phyloP scores from a whole-genome alignment of 1,140 invertebrate genomes.

The Papilio glaucus region DNA sequence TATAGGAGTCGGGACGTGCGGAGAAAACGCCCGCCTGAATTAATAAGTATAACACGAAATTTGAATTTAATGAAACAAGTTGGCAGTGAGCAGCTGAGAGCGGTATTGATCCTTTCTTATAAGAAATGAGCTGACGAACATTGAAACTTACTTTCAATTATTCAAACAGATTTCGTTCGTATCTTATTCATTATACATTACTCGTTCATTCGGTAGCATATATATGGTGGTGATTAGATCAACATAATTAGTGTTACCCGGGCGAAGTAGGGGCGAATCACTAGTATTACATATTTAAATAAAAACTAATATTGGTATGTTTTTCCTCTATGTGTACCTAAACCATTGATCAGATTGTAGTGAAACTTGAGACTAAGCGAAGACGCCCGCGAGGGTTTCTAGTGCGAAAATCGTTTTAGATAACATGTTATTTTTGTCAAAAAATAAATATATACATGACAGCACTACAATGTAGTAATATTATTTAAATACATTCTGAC shows the following conservation, averaged over 20 bases:
- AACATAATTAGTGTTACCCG: too few relatives aligned
- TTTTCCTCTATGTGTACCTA: too few relatives aligned
- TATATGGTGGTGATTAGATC: too few relatives aligned
- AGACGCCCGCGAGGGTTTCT: too few relatives aligned
- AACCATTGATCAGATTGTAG: too few relatives aligned
- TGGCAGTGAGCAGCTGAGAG: slow-evolving; percentile 74
- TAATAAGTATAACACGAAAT: slow-evolving; percentile 84
- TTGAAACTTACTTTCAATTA: slow-evolving; percentile 40
- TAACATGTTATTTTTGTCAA: too few relatives aligned
- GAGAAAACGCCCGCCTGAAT: slow-evolving; percentile 75
- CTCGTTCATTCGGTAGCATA: background rate
- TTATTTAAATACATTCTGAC: slow-evolving; percentile 33
- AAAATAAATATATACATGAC: too few relatives aligned
- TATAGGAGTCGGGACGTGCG: slow-evolving; percentile 61
- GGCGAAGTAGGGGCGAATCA: too few relatives aligned
- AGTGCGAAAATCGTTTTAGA: too few relatives aligned
- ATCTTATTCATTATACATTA: slow-evolving; percentile 11
- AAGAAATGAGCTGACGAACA: slow-evolving; percentile 63
- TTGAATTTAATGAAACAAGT: slow-evolving; percentile 85
- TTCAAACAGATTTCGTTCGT: slow-evolving; percentile 23
- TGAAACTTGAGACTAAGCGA: too few relatives aligned
- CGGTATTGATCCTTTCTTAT: slow-evolving; percentile 70
- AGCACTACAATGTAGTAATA: slow-evolving; percentile 8
- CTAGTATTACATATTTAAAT: too few relatives aligned
- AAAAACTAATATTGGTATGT: too few relatives aligned